Evolutionary conservation across 92 coral and sea anemone species (phyloP), one percentile per base, ranked within the genome.

Genomic region (Scolanthus callimorphus): DNA sequence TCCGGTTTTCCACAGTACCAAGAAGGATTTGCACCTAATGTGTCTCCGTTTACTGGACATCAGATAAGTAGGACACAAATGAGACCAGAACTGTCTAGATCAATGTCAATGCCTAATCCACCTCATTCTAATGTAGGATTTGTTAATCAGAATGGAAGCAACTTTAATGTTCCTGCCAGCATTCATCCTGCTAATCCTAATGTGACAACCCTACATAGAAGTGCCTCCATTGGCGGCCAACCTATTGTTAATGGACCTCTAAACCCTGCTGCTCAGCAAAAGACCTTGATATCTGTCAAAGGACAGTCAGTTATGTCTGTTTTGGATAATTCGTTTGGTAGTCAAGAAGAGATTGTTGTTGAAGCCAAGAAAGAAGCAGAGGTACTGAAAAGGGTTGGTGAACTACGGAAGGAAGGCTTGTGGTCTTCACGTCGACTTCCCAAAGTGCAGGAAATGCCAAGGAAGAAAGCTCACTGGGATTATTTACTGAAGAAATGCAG

Each of bases 401-500:
- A 94, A 55, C 73, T 94, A 22, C 77, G 99, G n/a, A 94, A 94
- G 72, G 99, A 94, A 37, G 99, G 99, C 10, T 56, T 94, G n/a
- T 94, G 99, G 99, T 69, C 97, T 38, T 53, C 81, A 23, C 37
- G 77, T 30, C 55, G 99, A 25, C 82, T 94, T 27, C 99, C 99
- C 11, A 94, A 94, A 62, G 96, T 94, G 20, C 96, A 94, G 64
- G 99, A 94, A 79, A 73, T 79, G 57, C 46, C 90, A 12, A 74
- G 99, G 41, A 88, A 85, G 47, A 94, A 94, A 61, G 92, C 97
- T 15, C 99, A 94, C 24, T 89, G 99, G 99, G 99, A 94, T 67
- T 94, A 94, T 31, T 77, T 94, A 29, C 60, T 25, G 99, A 94
- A 64, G 99, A 94, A 63, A 94, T 94, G 99, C 86, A 82, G n/a